Conservation (phyloP, 1,140 invertebrate genomes). For the Drosophila murphyi region DNA sequence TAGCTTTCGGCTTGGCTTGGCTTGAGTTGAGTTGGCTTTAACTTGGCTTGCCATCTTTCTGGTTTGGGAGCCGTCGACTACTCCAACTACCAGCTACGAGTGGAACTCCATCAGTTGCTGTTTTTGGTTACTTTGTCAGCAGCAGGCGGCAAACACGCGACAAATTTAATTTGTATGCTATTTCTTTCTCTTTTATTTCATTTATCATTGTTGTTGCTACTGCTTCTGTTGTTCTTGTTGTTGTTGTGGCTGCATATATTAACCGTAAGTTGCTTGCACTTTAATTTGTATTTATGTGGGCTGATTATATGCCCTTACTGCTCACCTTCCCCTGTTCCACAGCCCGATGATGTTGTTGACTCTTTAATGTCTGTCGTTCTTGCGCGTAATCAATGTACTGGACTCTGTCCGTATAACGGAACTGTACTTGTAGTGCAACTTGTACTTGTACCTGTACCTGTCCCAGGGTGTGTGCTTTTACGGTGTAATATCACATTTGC, state of each 20-base stretch:
- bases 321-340: background rate
- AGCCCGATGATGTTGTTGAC: conserved; percentile 69
- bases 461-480: conserved; percentile 50
- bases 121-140: conserved; percentile 49
- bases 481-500: conserved; percentile 29
- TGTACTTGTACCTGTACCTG: conserved; percentile 18
- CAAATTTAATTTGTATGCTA: conserved; percentile 81
- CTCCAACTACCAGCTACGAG: conserved; percentile 5
- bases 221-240: conserved; percentile 35
- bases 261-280: conserved; percentile 80
- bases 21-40: conserved; percentile 46
- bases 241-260: conserved; percentile 74
- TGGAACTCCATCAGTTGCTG: conserved; percentile 18
- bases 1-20: conserved; percentile 31
- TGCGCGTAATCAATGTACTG: conserved; percentile 22
- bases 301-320: conserved; percentile 61
- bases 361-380: conserved; percentile 67
- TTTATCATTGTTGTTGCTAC: conserved; percentile 48
- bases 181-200: conserved; percentile 72
- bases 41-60: conserved; percentile 41
- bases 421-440: conserved; percentile 54
- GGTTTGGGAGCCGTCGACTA: conserved; percentile 8
- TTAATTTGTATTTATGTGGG: conserved; percentile 82
- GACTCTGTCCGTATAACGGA: conserved; percentile 45
- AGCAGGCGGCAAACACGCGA: conserved; percentile 75